Evolutionary conservation across 1,140 invertebrate species (phyloP).

Genomic region (Protaetia brevitarsis): DNA sequence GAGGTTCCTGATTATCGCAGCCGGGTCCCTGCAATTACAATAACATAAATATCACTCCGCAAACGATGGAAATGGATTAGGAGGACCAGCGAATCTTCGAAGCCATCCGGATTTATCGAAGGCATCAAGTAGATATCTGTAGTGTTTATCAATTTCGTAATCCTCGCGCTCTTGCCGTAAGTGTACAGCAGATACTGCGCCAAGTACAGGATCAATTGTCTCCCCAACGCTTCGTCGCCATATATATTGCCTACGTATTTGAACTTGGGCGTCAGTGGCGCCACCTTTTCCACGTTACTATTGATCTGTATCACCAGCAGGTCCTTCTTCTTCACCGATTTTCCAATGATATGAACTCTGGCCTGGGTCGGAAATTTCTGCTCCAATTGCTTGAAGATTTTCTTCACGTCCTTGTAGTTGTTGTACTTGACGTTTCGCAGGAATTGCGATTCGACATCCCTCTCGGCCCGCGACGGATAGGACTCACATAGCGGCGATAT

Average conservation of each 20-base stretch:
- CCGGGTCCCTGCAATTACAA: too few species aligned
- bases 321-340: constrained; percentile 69
- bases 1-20: too few species aligned
- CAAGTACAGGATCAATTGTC: constrained; percentile 79
- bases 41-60: too few species aligned
- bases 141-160: not conserved
- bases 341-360: constrained; percentile 70
- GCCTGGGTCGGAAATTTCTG: constrained; percentile 66
- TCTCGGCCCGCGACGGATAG: too few species aligned
- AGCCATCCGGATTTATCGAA: constrained; percentile 90
- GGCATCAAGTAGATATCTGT: constrained; percentile 92
- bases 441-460: too few species aligned
- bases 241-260: constrained; percentile 82
- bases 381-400: constrained; percentile 58
- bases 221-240: constrained; percentile 76
- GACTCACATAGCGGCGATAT: too few species aligned
- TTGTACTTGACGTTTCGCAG: constrained; percentile 57
- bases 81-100: too few species aligned
- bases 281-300: not conserved
- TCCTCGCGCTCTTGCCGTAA: not conserved
- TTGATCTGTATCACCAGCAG: too few species aligned
- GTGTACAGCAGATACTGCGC: constrained; percentile 76
- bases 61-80: too few species aligned
- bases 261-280: not conserved
- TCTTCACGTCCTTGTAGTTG: constrained; percentile 64